Base-by-base conservation (phyloP, 2,888 invertebrate genomes). In the Dryocosmus kuriphilus region DNA sequence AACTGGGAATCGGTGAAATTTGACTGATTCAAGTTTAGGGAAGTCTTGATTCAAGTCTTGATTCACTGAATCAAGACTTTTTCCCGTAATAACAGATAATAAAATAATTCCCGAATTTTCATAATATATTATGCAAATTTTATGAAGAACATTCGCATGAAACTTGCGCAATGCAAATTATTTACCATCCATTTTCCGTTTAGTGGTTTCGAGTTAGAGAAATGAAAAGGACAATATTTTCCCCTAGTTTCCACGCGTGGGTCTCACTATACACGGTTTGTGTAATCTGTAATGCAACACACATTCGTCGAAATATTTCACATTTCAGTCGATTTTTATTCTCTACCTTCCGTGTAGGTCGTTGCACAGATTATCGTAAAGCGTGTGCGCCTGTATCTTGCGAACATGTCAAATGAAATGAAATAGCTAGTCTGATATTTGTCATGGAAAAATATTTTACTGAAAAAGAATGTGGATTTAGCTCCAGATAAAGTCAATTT, bases 351-450 rank as follows among this genome's bases (percentile, higher is more conserved):
- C 67, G 67, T 67, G 67, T 67, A 67, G 67, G 67, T 46, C 27
- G 46, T 27, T 67, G 41, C 27, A 67, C 41, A 67, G 67, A 67
- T 67, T 67, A 67, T 67, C 67, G 24, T 46, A 67, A 67, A 67
- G 67, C 67, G 16, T 19, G 41, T 41, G 46, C 67, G 46, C 46
- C 19, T 16, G 27, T 67, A 67, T 67, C 67, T 67, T 46, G 46
- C 67, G 67, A 67, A 67, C 27, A 67, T 67, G 46, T 67, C 67
- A 67, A 67, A 67, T 67, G 46, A 67, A 67, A 67, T 67, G 67
- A 67, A 67, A 67, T 41, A 67, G 27, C 27, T 38, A 46, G 46
- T 67, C 67, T 67, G 67, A 46, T 67, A 67, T 67, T 67, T 67
- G 46, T 67, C 46, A 67, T 41, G 27, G 27, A 67, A 67, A 67